Evolutionary conservation across 1,140 invertebrate species (phyloP).

Genomic region (Trichonephila clavata): DNA sequence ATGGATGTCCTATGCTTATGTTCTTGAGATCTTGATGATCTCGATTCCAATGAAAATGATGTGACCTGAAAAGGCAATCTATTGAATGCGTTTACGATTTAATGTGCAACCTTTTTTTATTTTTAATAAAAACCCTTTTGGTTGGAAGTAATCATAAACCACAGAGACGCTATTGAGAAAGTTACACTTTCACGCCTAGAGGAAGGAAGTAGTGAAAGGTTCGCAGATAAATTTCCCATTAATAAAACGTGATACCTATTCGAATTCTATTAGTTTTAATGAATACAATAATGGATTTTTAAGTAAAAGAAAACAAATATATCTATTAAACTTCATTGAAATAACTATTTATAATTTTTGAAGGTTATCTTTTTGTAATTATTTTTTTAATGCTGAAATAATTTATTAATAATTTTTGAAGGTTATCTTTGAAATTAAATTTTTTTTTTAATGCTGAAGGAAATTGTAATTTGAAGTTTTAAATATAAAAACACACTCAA

Average conservation of each 20-base stretch:
- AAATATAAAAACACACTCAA: too few species aligned
- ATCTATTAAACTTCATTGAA: too few species aligned
- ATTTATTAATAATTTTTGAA: too few species aligned
- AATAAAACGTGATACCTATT: not conserved
- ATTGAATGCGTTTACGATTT: not conserved
- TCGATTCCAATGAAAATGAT: constrained; percentile 2
- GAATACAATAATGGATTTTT: not conserved
- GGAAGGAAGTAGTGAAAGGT: not conserved
- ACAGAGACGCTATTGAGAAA: not conserved
- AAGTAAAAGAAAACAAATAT: too few species aligned
- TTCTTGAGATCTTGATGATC: not conserved
- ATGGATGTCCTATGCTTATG: not conserved
- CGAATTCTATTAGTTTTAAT: not conserved
- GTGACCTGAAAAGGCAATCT: constrained; percentile 17
- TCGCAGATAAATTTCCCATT: not conserved
- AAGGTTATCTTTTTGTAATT: too few species aligned
- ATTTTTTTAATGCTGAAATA: too few species aligned
- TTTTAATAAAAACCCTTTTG: not conserved
- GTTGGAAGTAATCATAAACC: not conserved
- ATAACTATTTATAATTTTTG: too few species aligned
- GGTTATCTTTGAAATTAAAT: too few species aligned
- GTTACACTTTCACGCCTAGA: not conserved
- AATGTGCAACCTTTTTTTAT: not conserved
- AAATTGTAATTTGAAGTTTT: too few species aligned
- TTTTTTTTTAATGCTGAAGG: too few species aligned